These are phyloP conservation scores for Barnardius zonarius DNA, from an alignment of 2,113 vertebrate genomes.

Conservation along the genomic window DNA sequence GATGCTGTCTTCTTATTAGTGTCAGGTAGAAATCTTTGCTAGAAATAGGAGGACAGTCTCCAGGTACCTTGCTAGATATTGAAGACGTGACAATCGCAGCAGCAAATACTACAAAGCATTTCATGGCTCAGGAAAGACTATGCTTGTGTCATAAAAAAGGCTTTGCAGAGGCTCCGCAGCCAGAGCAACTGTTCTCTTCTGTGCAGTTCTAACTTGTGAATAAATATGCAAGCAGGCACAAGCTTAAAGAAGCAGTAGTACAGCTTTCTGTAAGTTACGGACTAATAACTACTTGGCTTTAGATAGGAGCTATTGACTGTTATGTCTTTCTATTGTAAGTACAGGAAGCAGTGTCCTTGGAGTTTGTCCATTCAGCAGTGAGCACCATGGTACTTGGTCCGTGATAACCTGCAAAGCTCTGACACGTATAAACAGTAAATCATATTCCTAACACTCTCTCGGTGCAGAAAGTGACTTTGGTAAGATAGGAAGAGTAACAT, in stretches of 20 bases:
- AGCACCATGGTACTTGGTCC: background rate
- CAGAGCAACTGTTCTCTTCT: background rate
- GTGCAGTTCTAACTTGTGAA: background rate
- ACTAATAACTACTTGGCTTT: background rate
- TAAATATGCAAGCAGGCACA: background rate
- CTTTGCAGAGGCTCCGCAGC: background rate
- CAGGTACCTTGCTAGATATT: constrained; percentile 27
- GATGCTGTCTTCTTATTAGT: background rate
- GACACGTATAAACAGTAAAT: background rate
- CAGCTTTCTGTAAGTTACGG: background rate
- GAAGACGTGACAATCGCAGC: background rate
- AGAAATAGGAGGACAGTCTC: background rate
- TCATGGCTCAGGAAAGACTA: background rate
- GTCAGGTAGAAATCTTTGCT: background rate
- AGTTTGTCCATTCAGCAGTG: background rate
- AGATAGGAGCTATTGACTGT: background rate
- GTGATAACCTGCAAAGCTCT: background rate
- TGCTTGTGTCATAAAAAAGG: background rate
- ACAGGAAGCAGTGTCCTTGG: background rate
- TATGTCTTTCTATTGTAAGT: background rate
- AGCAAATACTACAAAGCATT: constrained; percentile 3
- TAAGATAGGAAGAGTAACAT: background rate
- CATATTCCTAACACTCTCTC: background rate
- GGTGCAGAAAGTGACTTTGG: background rate
- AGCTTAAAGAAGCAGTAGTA: rapidly evolving